Evolutionary conservation across 2,888 invertebrate species (phyloP).

Genomic region (Stictocephala bisonia): DNA sequence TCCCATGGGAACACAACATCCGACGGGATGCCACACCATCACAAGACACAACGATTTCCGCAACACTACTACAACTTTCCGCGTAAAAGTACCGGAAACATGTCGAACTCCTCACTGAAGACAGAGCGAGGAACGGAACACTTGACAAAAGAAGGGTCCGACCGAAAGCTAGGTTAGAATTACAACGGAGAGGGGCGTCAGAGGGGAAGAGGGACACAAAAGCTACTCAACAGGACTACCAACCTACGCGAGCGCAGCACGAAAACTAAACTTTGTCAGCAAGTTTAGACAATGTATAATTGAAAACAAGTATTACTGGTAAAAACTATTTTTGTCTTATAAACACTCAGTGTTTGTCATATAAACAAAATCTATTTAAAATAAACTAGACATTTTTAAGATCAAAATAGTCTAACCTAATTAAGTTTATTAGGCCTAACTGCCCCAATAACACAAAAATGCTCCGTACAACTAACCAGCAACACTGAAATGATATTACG

Average conservation of each 20-base stretch:
- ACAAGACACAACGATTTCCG: not conserved
- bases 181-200: conserved; percentile 14
- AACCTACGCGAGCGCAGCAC: conserved; percentile 25
- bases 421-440: too few species aligned
- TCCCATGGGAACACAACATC: conserved; percentile 32
- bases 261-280: conserved; percentile 17
- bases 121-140: conserved; percentile 26
- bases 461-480: too few species aligned
- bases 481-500: too few species aligned
- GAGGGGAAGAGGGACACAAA: conserved; percentile 30
- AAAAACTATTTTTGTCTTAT: too few species aligned
- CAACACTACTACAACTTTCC: conserved; percentile 9
- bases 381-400: too few species aligned
- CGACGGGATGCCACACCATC: conserved; percentile 16
- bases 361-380: too few species aligned
- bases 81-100: conserved; percentile 7
- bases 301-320: too few species aligned
- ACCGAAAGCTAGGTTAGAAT: conserved; percentile 40
- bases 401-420: too few species aligned
- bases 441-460: too few species aligned
- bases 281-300: too few species aligned
- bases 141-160: conserved; percentile 34
- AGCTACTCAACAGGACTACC: conserved; percentile 31
- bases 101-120: conserved; percentile 12
- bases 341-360: too few species aligned